phyloP scores from a whole-genome alignment of 2,797 vertebrate species.

The Onychomys arenicola region DNA sequence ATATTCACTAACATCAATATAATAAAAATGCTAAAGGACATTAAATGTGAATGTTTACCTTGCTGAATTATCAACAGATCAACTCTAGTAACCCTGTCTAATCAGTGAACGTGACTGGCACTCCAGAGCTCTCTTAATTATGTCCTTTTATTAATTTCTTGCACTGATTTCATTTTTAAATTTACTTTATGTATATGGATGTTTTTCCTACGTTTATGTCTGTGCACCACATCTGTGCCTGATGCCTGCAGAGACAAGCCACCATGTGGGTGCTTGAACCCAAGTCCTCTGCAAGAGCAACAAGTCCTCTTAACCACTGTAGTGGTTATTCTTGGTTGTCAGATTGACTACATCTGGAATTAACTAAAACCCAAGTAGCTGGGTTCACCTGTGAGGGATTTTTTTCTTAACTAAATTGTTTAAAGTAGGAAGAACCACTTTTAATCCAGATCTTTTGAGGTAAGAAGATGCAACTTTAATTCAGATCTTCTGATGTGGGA shows the following conservation, averaged over 20 bases:
- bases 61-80: background rate
- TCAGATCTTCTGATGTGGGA: background rate
- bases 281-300: background rate
- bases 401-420: background rate
- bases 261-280: background rate
- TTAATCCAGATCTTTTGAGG: background rate
- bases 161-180: background rate
- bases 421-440: background rate
- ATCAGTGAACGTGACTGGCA: background rate
- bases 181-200: background rate
- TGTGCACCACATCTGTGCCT: background rate
- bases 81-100: background rate
- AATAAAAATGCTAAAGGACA: background rate
- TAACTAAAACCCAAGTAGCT: background rate
- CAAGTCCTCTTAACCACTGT: background rate
- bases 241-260: background rate
- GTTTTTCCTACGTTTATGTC: background rate
- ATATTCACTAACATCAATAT: background rate
- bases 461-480: background rate
- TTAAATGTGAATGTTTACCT: background rate
- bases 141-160: background rate
- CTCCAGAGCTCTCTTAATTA: background rate
- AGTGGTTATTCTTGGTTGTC: background rate
- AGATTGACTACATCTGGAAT: background rate
- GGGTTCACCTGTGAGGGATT: background rate